Conservation (phyloP, 2,113 vertebrate genomes). For the Bos javanicus region DNA sequence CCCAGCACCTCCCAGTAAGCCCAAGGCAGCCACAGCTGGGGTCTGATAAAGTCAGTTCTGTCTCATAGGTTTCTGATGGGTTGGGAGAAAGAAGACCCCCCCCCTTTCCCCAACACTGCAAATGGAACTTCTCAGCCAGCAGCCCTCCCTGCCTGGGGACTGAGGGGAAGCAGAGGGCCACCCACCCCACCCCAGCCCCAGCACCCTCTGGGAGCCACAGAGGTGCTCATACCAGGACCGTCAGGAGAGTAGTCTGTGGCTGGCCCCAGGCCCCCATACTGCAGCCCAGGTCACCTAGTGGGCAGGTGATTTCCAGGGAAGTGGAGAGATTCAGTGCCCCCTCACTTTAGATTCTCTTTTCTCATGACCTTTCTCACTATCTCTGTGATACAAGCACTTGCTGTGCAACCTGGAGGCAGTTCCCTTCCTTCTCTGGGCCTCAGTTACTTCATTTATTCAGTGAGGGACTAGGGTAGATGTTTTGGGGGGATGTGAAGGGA, state of each 20-base stretch:
- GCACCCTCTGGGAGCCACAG: not conserved
- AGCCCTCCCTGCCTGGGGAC: not conserved
- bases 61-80: not conserved
- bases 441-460: not conserved
- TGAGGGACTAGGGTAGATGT: not conserved
- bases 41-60: constrained; percentile 49
- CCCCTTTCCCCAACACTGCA: not conserved
- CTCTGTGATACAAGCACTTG: not conserved
- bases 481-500: not conserved
- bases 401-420: not conserved
- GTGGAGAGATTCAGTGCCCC: not conserved
- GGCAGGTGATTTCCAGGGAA: not conserved
- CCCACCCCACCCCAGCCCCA: not conserved
- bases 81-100: not conserved
- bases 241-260: not conserved
- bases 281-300: not conserved
- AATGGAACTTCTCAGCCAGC: not conserved
- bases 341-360: not conserved
- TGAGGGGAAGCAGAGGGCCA: not conserved
- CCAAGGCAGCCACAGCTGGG: constrained; percentile 56
- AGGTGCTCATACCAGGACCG: not conserved
- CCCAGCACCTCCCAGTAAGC: constrained; percentile 59
- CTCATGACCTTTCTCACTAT: not conserved
- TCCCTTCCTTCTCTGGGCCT: not conserved
- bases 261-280: not conserved